These are phyloP conservation scores for Larimichthys polyactis DNA, from an alignment of 2,113 vertebrate species.

Conservation along the genomic window DNA sequence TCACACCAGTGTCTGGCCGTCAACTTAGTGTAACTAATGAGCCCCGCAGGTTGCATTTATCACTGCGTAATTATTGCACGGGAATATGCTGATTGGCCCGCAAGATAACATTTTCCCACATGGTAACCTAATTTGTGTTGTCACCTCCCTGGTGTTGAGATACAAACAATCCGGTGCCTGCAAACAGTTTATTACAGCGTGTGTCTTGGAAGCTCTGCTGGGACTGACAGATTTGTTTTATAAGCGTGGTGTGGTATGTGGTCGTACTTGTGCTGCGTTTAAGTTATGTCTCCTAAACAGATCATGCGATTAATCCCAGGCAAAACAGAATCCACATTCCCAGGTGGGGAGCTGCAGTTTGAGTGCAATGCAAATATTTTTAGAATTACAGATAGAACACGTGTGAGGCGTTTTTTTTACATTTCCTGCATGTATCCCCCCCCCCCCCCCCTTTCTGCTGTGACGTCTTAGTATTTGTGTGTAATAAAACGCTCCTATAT, in stretches of 20 bases:
- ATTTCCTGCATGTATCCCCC: constrained; percentile 2
- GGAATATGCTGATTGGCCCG: constrained; percentile 44
- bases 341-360: constrained; percentile 30
- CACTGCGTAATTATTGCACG: constrained; percentile 21
- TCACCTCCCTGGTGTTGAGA: constrained; percentile 36
- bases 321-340: constrained; percentile 29
- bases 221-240: constrained; percentile 62
- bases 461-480: background rate
- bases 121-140: constrained; percentile 41
- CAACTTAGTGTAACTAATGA: constrained; percentile 36
- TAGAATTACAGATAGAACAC: constrained; percentile 30
- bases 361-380: constrained; percentile 12
- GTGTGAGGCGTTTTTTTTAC: constrained; percentile 30
- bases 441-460: background rate
- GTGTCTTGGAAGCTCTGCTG: constrained; percentile 44
- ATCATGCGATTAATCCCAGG: constrained; percentile 48
- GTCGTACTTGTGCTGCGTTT: constrained; percentile 54
- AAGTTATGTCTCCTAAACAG: constrained; percentile 45
- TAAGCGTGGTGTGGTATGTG: constrained; percentile 46
- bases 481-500: background rate
- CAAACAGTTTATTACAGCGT: constrained; percentile 44
- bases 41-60: constrained; percentile 26
- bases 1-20: constrained; percentile 23
- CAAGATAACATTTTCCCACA: constrained; percentile 30
- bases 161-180: constrained; percentile 22